Percentiles rank a stretch among this genome's conserved stretches.
phyloP scores from a whole-genome alignment of 1,140 invertebrate species.

The Drosophila nannoptera region DNA sequence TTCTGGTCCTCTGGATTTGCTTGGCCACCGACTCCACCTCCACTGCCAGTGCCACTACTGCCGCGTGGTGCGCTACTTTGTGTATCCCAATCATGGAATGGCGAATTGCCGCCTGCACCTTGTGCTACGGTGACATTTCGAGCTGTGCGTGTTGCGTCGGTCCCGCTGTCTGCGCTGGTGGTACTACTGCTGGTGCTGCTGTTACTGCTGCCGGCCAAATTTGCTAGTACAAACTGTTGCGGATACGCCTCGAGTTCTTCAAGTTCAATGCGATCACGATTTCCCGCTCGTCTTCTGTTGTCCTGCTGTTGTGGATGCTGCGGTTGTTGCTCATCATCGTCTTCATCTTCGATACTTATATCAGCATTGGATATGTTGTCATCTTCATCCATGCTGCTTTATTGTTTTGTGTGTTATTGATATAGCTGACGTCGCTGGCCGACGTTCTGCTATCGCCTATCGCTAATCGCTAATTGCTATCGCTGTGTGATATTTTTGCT shows the following conservation, averaged over 20 bases:
- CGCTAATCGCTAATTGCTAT: conserved; percentile 8
- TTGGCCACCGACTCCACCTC: background rate
- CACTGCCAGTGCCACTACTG: conserved; percentile 7
- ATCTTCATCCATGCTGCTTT: conserved; percentile 70
- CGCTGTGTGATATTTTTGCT: conserved; percentile 26
- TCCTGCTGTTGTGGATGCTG: conserved; percentile 12
- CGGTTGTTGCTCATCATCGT: conserved; percentile 27
- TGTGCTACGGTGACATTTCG: background rate
- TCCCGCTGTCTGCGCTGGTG: conserved; percentile 4
- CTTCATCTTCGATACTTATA: conserved; percentile 70
- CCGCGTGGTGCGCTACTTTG: conserved; percentile 25
- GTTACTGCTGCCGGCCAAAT: conserved; percentile 24
- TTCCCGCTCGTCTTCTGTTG: conserved; percentile 2
- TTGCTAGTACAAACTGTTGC: conserved; percentile 38
- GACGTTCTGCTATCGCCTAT: conserved; percentile 10
- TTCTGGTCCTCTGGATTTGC: conserved; percentile 11
- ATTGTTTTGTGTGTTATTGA: conserved; percentile 30
- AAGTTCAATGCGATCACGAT: conserved; percentile 11
- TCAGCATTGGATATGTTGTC: conserved; percentile 73
- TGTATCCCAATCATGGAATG: conserved; percentile 63
- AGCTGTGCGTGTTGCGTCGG: background rate
- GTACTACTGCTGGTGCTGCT: conserved; percentile 4
- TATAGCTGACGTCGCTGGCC: conserved; percentile 62
- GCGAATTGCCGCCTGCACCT: conserved; percentile 38
- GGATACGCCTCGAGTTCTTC: conserved; percentile 46